phyloP scores from a whole-genome alignment of 2,888 invertebrate genomes.

The Scaptomyza reducta region DNA sequence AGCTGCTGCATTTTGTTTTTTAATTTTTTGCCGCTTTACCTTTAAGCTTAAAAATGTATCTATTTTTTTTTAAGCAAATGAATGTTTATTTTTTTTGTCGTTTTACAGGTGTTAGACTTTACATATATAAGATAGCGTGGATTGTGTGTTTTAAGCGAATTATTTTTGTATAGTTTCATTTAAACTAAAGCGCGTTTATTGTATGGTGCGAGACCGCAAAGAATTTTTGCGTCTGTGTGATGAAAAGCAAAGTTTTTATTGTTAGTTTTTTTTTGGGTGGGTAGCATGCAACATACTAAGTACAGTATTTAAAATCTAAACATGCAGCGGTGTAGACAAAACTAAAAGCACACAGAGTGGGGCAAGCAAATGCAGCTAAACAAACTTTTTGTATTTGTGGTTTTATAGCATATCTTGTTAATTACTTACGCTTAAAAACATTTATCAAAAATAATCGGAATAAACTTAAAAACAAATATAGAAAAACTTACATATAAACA shows the following conservation, averaged over 20 bases:
- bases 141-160: slow-evolving; percentile 66
- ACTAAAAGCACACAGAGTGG: slow-evolving; percentile 52
- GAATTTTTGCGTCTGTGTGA: slow-evolving; percentile 60
- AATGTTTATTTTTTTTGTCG: slow-evolving; percentile 39
- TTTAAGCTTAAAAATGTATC: slow-evolving; percentile 48
- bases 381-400: slow-evolving; percentile 28
- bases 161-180: slow-evolving; percentile 20
- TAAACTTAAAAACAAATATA: slow-evolving; percentile 28
- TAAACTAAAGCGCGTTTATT: slow-evolving; percentile 47
- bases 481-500: slow-evolving; percentile 53
- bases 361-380: slow-evolving; percentile 52
- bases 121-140: slow-evolving; percentile 67
- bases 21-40: slow-evolving; percentile 49
- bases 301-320: slow-evolving; percentile 5
- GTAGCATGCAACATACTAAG: slow-evolving; percentile 34
- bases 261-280: slow-evolving; percentile 33
- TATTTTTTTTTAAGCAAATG: slow-evolving; percentile 33
- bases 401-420: slow-evolving; percentile 33
- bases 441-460: slow-evolving; percentile 7
- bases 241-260: slow-evolving; percentile 63
- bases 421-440: slow-evolving; percentile 69
- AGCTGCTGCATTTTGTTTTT: background rate
- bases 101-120: slow-evolving; percentile 57
- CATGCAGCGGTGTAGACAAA: slow-evolving; percentile 40
- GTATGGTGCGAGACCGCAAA: slow-evolving; percentile 59